phyloP scores from a whole-genome alignment of 2,113 vertebrate species.

The Machaerirhynchus nigripectus region DNA sequence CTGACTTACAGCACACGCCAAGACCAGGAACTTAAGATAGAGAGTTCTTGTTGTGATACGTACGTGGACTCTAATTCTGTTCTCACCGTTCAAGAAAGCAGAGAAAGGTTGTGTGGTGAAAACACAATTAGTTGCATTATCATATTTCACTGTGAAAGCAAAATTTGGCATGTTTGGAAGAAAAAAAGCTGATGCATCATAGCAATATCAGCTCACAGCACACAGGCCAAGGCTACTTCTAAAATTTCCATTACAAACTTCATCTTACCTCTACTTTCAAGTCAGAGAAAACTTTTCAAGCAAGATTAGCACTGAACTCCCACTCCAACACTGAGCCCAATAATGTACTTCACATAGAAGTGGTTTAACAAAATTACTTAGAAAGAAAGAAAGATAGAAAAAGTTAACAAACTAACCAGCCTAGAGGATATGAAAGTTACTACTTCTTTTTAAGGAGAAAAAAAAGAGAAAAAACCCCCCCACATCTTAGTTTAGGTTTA shows the following conservation, averaged over 20 bases:
- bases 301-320: not conserved
- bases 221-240: not conserved
- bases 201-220: not conserved
- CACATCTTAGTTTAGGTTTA: not conserved
- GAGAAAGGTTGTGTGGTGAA: not conserved
- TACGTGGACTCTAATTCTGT: not conserved
- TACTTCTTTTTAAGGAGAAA: not conserved
- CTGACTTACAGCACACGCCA: not conserved
- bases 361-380: not conserved
- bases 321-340: no score
- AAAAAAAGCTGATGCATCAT: not conserved
- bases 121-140: not conserved
- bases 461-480: accelerated
- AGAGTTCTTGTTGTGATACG: not conserved
- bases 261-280: not conserved
- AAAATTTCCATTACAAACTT: not conserved
- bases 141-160: not conserved
- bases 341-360: not conserved
- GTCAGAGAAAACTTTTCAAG: not conserved
- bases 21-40: accelerated
- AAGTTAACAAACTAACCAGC: not conserved
- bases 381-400: not conserved
- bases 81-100: not conserved
- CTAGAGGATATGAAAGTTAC: not conserved
- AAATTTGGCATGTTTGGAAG: not conserved